Base-by-base conservation (phyloP, 2,888 invertebrate species). In the Prosapia bicincta region DNA sequence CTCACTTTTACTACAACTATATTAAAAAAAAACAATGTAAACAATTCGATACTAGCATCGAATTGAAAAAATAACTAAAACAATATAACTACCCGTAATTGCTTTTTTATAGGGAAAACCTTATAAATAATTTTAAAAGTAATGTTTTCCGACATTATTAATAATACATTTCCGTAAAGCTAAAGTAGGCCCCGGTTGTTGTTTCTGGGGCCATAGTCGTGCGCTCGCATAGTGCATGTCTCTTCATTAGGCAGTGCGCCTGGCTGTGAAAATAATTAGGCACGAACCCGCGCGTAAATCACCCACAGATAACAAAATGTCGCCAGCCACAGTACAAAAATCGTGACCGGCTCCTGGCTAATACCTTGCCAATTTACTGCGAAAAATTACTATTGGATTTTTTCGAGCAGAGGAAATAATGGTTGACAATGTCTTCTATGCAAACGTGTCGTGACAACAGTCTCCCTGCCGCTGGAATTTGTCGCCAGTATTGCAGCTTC, bases 191-290 rank as follows among this genome's bases (percentile, higher is more conserved):
- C 3, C 20, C 9, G 30, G 30, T 9, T 20, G 54, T 54, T 54
- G 54, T 54, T 54, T 54, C 54, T 54, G 9, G 54, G 54, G 54
- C 54, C 54, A 20, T 54, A 54, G 20, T 54, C 54, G 54, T 54
- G 54, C 54, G 20, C n/a, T 54, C 20, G 54, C 54, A 54, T n/a
- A 54, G 54, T 54, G 54, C 54, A 54, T 54, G 54, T 54, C 54
- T 69, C 69, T 74, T 74, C 74, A 74, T 74, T 74, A 74, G 30
- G 74, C 28, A 69, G 65, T 69, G 68, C 74, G 74, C 30, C 25
- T 54, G 66, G 69, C 74, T 74, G 74, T 74, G 74, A 74, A 74
- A 74, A 74, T 74, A 74, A 74, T 74, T 74, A 74, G 74, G 30
- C 74, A 74, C 74, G 74, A 74, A 24, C 65, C 38, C 65, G 74